Evolutionary conservation across 2,888 invertebrate genomes (phyloP).

Genomic region (Druceiella hillmani): DNA sequence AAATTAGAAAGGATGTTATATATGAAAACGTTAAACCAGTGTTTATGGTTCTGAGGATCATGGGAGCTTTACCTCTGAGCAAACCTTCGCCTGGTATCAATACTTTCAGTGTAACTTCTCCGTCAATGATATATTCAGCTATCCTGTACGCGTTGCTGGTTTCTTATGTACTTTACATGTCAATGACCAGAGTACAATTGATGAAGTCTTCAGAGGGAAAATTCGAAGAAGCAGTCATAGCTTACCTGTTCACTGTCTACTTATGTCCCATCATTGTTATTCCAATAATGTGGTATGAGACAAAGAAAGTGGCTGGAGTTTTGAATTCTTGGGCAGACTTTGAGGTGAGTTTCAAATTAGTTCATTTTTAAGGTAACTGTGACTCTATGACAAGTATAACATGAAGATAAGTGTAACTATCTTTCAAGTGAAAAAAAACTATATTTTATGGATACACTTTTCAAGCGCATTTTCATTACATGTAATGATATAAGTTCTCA

Average conservation of each 20-base stretch:
- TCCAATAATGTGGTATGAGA: slow-evolving; percentile 64
- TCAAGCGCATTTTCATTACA: too few relatives aligned
- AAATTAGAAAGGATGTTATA: slow-evolving; percentile 38
- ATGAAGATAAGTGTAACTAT: too few relatives aligned
- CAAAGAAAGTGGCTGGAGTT: slow-evolving; percentile 55
- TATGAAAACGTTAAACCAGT: slow-evolving; percentile 48
- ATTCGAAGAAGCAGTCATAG: slow-evolving; percentile 71
- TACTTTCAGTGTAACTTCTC: slow-evolving; percentile 44
- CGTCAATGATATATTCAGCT: slow-evolving; percentile 55
- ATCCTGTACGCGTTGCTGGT: slow-evolving; percentile 44
- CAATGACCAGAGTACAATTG: slow-evolving; percentile 57
- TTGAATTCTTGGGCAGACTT: slow-evolving; percentile 63
- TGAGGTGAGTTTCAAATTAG: slow-evolving; percentile 43
- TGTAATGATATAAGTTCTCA: too few relatives aligned
- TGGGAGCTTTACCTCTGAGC: slow-evolving; percentile 60
- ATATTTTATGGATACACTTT: too few relatives aligned
- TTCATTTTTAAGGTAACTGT: too few relatives aligned
- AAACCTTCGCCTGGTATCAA: slow-evolving; percentile 45
- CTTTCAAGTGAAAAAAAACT: too few relatives aligned
- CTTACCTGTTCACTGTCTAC: slow-evolving; percentile 68
- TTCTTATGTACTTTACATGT: slow-evolving; percentile 55
- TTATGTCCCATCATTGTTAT: slow-evolving; percentile 59
- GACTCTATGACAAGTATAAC: too few relatives aligned
- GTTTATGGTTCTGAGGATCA: slow-evolving; percentile 38
- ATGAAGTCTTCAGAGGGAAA: slow-evolving; percentile 57